Evolutionary conservation across 1,140 invertebrate genomes (phyloP).

Genomic region (Trachymyrmex septentrionalis): DNA sequence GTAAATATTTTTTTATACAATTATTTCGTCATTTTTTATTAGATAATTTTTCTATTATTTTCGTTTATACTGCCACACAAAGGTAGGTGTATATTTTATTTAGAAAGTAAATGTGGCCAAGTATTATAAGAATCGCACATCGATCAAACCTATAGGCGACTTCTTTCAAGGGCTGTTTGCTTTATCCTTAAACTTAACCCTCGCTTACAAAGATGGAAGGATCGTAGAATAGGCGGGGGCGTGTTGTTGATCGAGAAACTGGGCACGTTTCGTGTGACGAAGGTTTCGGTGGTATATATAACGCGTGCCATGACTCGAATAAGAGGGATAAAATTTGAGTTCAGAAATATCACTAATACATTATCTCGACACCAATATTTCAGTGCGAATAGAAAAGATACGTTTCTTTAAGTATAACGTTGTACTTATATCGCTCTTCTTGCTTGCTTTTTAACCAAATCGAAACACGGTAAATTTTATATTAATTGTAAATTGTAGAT

Average conservation of each 20-base stretch:
- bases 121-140: slow-evolving; percentile 41
- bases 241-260: slow-evolving; percentile 62
- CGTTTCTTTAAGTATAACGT: slow-evolving; percentile 46
- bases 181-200: slow-evolving; percentile 67
- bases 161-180: slow-evolving; percentile 59
- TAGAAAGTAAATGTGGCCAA: not conserved
- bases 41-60: not conserved
- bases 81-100: slow-evolving; percentile 23
- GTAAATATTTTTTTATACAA: not conserved
- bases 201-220: slow-evolving; percentile 54
- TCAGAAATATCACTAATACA: slow-evolving; percentile 69
- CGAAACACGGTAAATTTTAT: not conserved
- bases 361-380: slow-evolving; percentile 52
- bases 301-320: slow-evolving; percentile 75
- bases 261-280: slow-evolving; percentile 69
- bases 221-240: slow-evolving; percentile 42
- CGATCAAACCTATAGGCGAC: slow-evolving; percentile 49
- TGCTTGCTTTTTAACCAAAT: not conserved
- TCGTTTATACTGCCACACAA: not conserved
- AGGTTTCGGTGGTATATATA: slow-evolving; percentile 64
- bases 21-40: slow-evolving; percentile 15
- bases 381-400: slow-evolving; percentile 38
- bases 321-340: slow-evolving; percentile 74
- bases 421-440: not conserved
- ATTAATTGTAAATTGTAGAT: no score